Percentiles rank a stretch among this genome's conserved stretches.
Evolutionary conservation across 2,797 vertebrate species (phyloP).

Genomic region (Phataginus tetradactyla): DNA sequence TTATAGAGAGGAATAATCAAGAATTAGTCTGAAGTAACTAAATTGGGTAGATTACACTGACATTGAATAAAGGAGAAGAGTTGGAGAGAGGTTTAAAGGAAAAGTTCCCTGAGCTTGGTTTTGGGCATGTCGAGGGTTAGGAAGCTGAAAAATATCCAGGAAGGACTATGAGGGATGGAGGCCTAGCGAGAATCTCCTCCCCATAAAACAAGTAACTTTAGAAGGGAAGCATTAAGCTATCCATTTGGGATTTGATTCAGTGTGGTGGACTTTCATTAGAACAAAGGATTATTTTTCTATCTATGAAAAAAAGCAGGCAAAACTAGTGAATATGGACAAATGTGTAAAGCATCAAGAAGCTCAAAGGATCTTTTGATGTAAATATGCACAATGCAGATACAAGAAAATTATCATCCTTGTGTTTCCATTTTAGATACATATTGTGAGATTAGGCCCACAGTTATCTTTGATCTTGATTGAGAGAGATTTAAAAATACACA

Average conservation of each 20-base stretch:
- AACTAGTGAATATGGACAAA: constrained; percentile 28
- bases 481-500: background rate
- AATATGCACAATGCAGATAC: constrained; percentile 8
- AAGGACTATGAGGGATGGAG: background rate
- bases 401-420: background rate
- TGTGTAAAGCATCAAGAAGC: background rate
- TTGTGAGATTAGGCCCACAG: background rate
- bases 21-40: background rate
- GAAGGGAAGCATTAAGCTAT: background rate
- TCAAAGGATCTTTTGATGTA: background rate
- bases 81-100: background rate
- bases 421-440: background rate
- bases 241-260: background rate
- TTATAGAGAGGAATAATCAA: background rate
- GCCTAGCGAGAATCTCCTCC: background rate
- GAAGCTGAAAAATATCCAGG: background rate
- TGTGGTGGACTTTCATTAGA: background rate
- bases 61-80: background rate
- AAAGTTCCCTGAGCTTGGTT: background rate
- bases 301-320: background rate
- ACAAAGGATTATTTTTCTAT: background rate
- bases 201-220: background rate
- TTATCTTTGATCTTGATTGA: constrained; percentile 14
- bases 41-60: background rate
- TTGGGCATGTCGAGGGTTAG: background rate